Conservation (phyloP, 2,888 invertebrate species). For the Rhyacophila evoluta region DNA sequence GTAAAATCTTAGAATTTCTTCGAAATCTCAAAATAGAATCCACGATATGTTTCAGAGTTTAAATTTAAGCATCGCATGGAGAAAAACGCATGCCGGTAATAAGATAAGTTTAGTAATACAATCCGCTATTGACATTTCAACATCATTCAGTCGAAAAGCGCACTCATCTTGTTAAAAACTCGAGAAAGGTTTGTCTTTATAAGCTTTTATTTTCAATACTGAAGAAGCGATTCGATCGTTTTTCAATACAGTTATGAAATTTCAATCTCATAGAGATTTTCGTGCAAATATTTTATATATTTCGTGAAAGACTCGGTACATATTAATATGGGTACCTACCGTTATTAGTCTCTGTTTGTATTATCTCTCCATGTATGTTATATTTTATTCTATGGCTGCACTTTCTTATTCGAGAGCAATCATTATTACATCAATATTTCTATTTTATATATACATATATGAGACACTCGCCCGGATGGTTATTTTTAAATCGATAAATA, state of each 20-base stretch:
- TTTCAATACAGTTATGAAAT: neutral
- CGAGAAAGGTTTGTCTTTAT: neutral
- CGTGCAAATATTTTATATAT: too few species aligned
- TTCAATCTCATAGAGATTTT: neutral
- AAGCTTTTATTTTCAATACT: neutral
- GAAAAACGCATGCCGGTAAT: neutral
- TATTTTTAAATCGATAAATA: too few species aligned
- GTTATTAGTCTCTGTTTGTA: too few species aligned
- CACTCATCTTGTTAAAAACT: neutral
- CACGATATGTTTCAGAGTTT: conserved; percentile 28
- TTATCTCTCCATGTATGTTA: too few species aligned
- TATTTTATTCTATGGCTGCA: too few species aligned
- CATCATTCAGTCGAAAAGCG: conserved; percentile 25
- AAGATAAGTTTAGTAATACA: neutral
- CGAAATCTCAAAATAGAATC: conserved; percentile 35
- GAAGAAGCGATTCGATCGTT: neutral
- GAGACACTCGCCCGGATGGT: too few species aligned
- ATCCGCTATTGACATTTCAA: neutral
- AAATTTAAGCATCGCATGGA: conserved; percentile 38
- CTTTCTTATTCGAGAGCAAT: too few species aligned
- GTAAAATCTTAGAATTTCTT: neutral
- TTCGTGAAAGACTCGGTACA: too few species aligned
- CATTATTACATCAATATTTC: too few species aligned
- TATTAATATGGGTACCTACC: too few species aligned
- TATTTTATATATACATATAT: too few species aligned